Evolutionary conservation across 2,113 vertebrate species (phyloP).

Genomic region (Silurus meridionalis): DNA sequence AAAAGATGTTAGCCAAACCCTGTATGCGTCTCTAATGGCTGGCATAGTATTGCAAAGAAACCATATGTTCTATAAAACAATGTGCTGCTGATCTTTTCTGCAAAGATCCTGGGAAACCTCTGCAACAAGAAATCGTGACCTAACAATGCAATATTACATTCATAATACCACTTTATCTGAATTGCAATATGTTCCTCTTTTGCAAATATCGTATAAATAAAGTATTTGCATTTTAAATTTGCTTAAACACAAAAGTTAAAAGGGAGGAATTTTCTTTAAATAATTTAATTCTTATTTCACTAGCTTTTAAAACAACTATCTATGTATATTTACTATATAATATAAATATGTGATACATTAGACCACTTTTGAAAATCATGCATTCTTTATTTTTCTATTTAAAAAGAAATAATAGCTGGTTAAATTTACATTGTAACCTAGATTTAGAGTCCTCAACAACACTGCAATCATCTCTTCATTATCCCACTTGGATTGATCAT

Average conservation of each 20-base stretch:
- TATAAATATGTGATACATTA: not conserved
- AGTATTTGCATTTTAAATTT: not conserved
- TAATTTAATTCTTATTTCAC: not conserved
- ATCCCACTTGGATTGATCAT: not conserved
- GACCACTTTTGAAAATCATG: not conserved
- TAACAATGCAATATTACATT: not conserved
- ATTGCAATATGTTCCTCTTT: not conserved
- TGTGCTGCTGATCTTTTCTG: not conserved
- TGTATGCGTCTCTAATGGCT: no score
- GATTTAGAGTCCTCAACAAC: not conserved
- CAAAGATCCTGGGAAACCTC: not conserved
- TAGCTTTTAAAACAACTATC: not conserved
- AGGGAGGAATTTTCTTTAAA: not conserved
- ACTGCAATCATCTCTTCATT: not conserved
- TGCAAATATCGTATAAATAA: not conserved
- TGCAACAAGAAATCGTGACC: not conserved
- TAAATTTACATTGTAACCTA: not conserved
- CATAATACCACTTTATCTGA: not conserved
- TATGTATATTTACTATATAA: not conserved
- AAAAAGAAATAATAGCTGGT: not conserved
- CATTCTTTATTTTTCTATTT: not conserved
- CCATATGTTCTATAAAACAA: not conserved
- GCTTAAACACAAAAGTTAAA: not conserved
- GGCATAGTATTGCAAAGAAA: not conserved
- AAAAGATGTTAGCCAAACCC: not conserved